Evolutionary conservation across 2,113 vertebrate genomes (phyloP).

Genomic region (Heterocephalus glaber): DNA sequence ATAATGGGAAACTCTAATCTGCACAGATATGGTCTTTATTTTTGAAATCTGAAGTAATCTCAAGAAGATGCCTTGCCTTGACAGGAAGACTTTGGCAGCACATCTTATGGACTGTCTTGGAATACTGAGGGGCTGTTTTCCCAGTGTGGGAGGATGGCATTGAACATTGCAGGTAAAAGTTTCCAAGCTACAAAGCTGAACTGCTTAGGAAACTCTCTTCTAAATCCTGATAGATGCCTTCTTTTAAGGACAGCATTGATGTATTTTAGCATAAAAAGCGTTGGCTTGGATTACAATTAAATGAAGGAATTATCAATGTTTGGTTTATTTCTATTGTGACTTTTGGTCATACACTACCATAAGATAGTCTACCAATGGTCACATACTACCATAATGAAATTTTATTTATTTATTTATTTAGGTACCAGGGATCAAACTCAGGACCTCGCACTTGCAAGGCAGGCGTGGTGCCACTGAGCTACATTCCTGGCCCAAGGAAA

Average conservation of each 20-base stretch:
- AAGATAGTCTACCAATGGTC: too few relatives aligned
- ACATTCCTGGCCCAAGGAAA: too few relatives aligned
- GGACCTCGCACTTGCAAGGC: too few relatives aligned
- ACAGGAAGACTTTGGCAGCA: background rate
- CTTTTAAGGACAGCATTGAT: background rate
- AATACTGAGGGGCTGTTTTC: background rate
- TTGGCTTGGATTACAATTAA: background rate
- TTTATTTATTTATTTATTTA: too few relatives aligned
- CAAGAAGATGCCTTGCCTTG: background rate
- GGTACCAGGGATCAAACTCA: too few relatives aligned
- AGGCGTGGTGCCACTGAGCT: too few relatives aligned
- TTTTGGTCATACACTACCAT: background rate
- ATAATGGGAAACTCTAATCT: background rate
- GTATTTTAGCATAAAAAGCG: background rate
- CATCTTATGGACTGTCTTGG: background rate
- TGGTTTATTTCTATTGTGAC: conserved; percentile 36
- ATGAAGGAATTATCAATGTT: background rate
- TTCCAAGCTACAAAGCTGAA: background rate
- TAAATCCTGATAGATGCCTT: background rate
- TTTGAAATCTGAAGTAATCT: background rate
- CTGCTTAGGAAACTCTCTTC: background rate
- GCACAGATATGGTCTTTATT: background rate
- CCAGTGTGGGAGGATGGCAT: background rate
- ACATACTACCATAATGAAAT: too few relatives aligned
- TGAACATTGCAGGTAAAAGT: background rate